A percentile compares a stretch with the other conserved stretches of the same genome.
phyloP scores from a whole-genome alignment of 1,140 invertebrate species.

The Ceratosolen fusciceps region DNA sequence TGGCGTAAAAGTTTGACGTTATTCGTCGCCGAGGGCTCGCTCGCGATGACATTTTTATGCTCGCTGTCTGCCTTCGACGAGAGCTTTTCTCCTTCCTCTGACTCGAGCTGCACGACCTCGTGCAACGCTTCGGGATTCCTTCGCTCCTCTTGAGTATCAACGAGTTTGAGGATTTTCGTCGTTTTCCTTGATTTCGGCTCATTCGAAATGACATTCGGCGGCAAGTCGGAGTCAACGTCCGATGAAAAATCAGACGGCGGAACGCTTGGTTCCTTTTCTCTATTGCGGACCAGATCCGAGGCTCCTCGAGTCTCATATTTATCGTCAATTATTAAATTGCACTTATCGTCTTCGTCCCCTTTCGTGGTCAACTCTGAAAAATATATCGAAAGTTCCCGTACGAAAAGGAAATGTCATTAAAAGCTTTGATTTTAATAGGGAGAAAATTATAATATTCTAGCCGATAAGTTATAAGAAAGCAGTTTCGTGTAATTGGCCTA shows the following conservation, averaged over 20 bases:
- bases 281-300: not conserved
- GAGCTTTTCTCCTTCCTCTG: not conserved
- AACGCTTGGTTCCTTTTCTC: not conserved
- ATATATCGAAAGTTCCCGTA: conserved; percentile 29
- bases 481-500: too few relatives aligned
- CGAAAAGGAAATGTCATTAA: conserved; percentile 31
- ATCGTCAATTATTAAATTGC: not conserved
- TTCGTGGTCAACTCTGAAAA: conserved; percentile 19
- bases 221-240: conserved; percentile 40
- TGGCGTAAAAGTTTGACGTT: not conserved
- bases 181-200: conserved; percentile 21
- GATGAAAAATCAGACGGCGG: conserved; percentile 42
- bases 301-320: not conserved
- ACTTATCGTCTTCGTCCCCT: conserved; percentile 7
- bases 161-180: conserved; percentile 17
- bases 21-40: not conserved
- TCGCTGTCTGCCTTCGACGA: not conserved
- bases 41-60: not conserved
- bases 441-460: conserved; percentile 12
- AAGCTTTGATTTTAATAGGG: not conserved
- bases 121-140: conserved; percentile 2
- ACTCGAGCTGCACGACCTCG: not conserved
- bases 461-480: too few relatives aligned
- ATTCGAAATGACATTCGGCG: conserved; percentile 12
- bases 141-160: not conserved